Evolutionary conservation across 2,888 invertebrate genomes (phyloP), one percentile per base, ranked within the genome.

Genomic region (Phyto melanocephala): DNA sequence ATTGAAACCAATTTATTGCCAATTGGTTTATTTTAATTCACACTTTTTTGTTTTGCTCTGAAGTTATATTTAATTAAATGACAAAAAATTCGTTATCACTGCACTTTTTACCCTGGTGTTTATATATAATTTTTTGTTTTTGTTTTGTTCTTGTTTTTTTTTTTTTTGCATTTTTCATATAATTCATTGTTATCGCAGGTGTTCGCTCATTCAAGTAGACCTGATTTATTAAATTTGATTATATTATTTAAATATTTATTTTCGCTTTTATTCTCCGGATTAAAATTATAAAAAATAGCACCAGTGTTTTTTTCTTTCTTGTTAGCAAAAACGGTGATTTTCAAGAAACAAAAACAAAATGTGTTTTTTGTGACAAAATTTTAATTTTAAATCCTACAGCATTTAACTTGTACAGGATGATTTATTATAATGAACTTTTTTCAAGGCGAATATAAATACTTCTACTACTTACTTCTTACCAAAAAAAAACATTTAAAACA

Each of bases 141-240:
- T 40, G 40, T 40, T n/a, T n/a, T 40, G n/a, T 11, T 40, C 40
- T 40, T 11, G 11, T 40, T 33, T 33, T 33, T 33, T n/a, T 33
- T 33, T 33, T 33, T 40, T 40, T 40, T 40, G 40, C n/a, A n/a
- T 40, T 11, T n/a, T 40, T 40, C 40, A 2, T n/a, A 54, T 28
- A 54, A 24, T n/a, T 54, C n/a, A 54, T 54, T 54, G 13, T 28
- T 54, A 54, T 54, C 52, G n/a, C 52, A 54, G 52, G 52, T 54
- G 52, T 28, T 40, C 11, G 35, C 10, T 52, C 24, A 54, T 54
- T 54, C 52, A 28, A 28, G 24, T 54, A 54, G 5, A 54, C n/a
- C n/a, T 54, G 52, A 54, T 54, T 54, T 54, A 54, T 54, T 54
- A 24, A 54, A 28, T n/a, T n/a, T n/a, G n/a, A 35, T 40, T n/a